phyloP scores from a whole-genome alignment of 2,888 invertebrate species.

The Nomada ruficornis region DNA sequence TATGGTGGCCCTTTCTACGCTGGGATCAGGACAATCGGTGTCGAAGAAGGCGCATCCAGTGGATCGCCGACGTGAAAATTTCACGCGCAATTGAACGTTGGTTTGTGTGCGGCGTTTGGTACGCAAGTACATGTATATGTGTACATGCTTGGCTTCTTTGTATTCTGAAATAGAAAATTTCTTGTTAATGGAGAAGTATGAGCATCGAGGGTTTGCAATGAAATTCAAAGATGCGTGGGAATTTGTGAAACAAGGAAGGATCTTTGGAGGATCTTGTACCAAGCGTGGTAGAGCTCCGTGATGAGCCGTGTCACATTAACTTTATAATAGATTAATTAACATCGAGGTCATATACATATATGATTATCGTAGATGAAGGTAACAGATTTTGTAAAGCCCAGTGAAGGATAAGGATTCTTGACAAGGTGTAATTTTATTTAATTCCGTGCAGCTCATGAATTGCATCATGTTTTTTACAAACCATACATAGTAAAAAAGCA shows the following conservation, averaged over 20 bases:
- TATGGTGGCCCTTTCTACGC: neutral
- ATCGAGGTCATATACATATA: too few species aligned
- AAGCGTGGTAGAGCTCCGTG: neutral
- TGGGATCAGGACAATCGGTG: neutral
- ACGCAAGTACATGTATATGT: too few species aligned
- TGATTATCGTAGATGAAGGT: neutral
- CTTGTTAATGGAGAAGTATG: too few species aligned
- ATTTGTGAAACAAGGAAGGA: neutral
- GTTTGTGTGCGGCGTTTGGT: neutral
- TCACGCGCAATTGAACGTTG: neutral
- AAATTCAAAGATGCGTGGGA: too few species aligned
- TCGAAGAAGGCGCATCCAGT: neutral
- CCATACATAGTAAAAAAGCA: too few species aligned
- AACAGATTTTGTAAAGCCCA: neutral
- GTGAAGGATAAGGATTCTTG: neutral
- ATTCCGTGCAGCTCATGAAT: too few species aligned
- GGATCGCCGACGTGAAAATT: neutral
- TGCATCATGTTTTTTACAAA: too few species aligned
- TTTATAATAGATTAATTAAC: slow-evolving; percentile 11
- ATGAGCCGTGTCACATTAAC: neutral
- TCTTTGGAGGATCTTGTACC: neutral
- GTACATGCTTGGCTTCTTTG: too few species aligned
- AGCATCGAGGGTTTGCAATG: too few species aligned
- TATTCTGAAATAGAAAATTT: too few species aligned
- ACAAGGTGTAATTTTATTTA: too few species aligned